Conservation (phyloP, 1,140 invertebrate genomes). For the Drosophila navojoa region DNA sequence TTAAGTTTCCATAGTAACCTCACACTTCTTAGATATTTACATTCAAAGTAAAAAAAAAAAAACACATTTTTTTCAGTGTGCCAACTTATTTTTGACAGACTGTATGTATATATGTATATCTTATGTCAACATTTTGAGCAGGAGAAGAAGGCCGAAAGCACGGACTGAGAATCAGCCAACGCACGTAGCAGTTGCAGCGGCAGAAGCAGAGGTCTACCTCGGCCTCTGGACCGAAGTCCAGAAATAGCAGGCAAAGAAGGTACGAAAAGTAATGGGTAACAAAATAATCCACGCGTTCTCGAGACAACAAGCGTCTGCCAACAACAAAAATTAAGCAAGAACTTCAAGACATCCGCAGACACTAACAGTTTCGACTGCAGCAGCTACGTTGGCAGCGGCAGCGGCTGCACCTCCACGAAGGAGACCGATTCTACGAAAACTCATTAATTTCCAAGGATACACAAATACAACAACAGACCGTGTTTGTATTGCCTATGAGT, state of each 20-base stretch:
- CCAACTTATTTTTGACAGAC: no score
- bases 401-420: no score
- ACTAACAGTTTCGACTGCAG: constrained; percentile 13
- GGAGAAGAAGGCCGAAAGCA: constrained; percentile 23
- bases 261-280: constrained; percentile 39
- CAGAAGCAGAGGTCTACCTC: neutral
- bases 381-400: neutral
- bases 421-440: constrained; percentile 71
- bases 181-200: neutral
- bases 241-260: constrained; percentile 25
- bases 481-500: constrained; percentile 5
- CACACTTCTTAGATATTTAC: no score
- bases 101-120: constrained; percentile 9
- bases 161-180: constrained; percentile 25
- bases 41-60: neutral
- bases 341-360: constrained; percentile 21
- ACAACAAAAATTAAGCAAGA: constrained; percentile 22
- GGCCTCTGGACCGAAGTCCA: neutral
- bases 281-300: constrained; percentile 38
- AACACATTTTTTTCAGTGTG: neutral
- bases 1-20: no score
- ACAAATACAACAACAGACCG: constrained; percentile 24
- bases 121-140: constrained; percentile 42
- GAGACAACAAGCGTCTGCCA: constrained; percentile 32
- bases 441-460: constrained; percentile 73